Evolutionary conservation across 2,888 invertebrate genomes (phyloP).

Genomic region (Entomobrya proxima): DNA sequence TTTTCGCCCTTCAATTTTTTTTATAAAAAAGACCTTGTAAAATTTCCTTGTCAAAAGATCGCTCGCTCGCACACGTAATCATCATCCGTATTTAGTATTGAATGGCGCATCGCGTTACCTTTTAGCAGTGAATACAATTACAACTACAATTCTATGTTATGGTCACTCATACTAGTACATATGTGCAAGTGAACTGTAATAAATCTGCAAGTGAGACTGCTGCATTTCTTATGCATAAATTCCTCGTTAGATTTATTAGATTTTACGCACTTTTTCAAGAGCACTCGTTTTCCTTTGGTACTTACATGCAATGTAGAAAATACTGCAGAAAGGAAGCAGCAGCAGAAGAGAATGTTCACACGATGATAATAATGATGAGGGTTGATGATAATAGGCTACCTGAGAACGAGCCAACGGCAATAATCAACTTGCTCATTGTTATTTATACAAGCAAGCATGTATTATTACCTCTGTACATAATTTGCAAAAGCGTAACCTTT

Average conservation of each 20-base stretch:
- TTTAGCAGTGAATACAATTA: not conserved
- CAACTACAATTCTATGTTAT: not conserved
- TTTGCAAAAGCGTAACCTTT: no score
- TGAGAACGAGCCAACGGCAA: not conserved
- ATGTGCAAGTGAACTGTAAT: slow-evolving; percentile 21
- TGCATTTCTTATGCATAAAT: slow-evolving; percentile 6
- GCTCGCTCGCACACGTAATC: not conserved
- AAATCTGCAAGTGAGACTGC: not conserved
- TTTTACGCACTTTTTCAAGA: slow-evolving; percentile 57
- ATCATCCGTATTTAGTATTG: not conserved
- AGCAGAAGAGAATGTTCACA: slow-evolving; percentile 4
- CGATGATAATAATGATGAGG: no score
- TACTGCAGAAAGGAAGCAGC: no score
- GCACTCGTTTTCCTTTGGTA: not conserved
- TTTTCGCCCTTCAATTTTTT: slow-evolving; percentile 63
- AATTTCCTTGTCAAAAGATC: slow-evolving; percentile 61
- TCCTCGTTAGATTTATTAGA: slow-evolving; percentile 3
- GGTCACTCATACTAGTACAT: not conserved
- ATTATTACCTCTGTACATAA: no score
- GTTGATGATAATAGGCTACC: not conserved
- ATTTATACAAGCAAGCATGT: no score
- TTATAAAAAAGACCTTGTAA: slow-evolving; percentile 53
- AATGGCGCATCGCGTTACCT: not conserved
- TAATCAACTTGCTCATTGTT: not conserved
- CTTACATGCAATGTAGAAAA: no score